These are phyloP conservation scores for Catostylus mosaicus DNA, from an alignment of 30 jellyfish, hydroid and myxozoan genomes.

Conservation along the genomic window DNA sequence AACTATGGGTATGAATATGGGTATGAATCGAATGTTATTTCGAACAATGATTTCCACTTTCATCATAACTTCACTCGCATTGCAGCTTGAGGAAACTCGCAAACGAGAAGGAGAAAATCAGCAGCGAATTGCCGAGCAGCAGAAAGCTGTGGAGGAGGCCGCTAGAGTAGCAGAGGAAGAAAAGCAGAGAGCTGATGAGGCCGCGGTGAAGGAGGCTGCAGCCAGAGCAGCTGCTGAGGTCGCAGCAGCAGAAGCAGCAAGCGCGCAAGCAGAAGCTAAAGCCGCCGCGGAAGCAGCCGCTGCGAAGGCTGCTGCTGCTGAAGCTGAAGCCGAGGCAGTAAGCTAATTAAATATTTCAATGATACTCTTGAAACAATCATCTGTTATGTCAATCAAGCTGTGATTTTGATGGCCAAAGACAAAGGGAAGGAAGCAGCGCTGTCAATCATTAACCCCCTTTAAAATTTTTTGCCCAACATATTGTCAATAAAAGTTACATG, in stretches of 20 bases:
- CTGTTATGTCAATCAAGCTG: not conserved
- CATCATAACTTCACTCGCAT: no score
- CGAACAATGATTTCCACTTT: no score
- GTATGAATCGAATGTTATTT: no score
- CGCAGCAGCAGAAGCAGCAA: conserved; percentile 55
- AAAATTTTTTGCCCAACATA: no score
- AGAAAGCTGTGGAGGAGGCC: conserved; percentile 57
- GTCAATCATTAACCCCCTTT: no score
- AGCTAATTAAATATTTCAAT: not conserved
- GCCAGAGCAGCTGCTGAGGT: conserved; percentile 63
- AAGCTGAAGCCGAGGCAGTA: conserved; percentile 61
- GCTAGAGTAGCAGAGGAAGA: conserved; percentile 60
- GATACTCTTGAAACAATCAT: no score
- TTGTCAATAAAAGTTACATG: no score
- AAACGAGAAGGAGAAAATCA: conserved; percentile 81
- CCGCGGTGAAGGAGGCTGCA: conserved; percentile 57
- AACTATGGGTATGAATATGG: no score
- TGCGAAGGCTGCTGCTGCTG: conserved; percentile 67
- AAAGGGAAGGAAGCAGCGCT: no score
- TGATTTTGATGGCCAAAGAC: no score
- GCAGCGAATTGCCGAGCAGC: conserved; percentile 58
- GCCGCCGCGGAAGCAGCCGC: conserved; percentile 69
- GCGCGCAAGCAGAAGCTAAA: conserved; percentile 56
- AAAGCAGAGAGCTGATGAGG: conserved; percentile 48
- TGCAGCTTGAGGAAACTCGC: conserved; percentile 85